Percentiles rank a stretch among this genome's conserved stretches.
Evolutionary conservation across 2,888 invertebrate genomes (phyloP).

Genomic region (Phyllotreta cruciferae): DNA sequence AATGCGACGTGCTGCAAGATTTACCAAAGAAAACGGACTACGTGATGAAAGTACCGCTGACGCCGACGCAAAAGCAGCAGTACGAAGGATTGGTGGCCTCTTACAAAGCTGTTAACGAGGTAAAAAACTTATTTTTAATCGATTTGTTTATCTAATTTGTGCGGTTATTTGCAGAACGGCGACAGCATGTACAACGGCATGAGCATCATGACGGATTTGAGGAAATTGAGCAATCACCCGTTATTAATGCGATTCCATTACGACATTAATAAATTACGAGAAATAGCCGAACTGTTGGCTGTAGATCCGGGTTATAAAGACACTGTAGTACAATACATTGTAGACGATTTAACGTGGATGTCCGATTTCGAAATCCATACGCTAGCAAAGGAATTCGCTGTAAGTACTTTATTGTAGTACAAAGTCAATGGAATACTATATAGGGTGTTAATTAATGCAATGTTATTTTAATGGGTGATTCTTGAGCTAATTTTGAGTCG

Average conservation of each 20-base stretch:
- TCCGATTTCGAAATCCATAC: slow-evolving; percentile 93
- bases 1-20: slow-evolving; percentile 84
- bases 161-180: slow-evolving; percentile 42
- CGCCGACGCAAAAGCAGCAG: slow-evolving; percentile 72
- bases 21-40: slow-evolving; percentile 83
- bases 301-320: slow-evolving; percentile 75
- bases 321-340: slow-evolving; percentile 77
- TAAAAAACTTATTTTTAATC: too few relatives aligned
- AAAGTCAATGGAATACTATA: too few relatives aligned
- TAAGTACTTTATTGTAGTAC: slow-evolving; percentile 54
- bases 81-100: slow-evolving; percentile 78
- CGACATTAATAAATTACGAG: slow-evolving; percentile 66
- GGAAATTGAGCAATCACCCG: slow-evolving; percentile 95
- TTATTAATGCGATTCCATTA: slow-evolving; percentile 80
- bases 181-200: slow-evolving; percentile 65
- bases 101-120: slow-evolving; percentile 66
- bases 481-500: too few relatives aligned
- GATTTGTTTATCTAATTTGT: too few relatives aligned
- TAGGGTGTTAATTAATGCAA: too few relatives aligned
- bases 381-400: slow-evolving; percentile 72
- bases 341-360: slow-evolving; percentile 85
- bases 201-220: slow-evolving; percentile 90
- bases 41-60: slow-evolving; percentile 73
- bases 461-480: too few relatives aligned
- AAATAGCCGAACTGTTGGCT: slow-evolving; percentile 76